Evolutionary conservation across 1,140 invertebrate species (phyloP).

Genomic region (Leptinotarsa texana): DNA sequence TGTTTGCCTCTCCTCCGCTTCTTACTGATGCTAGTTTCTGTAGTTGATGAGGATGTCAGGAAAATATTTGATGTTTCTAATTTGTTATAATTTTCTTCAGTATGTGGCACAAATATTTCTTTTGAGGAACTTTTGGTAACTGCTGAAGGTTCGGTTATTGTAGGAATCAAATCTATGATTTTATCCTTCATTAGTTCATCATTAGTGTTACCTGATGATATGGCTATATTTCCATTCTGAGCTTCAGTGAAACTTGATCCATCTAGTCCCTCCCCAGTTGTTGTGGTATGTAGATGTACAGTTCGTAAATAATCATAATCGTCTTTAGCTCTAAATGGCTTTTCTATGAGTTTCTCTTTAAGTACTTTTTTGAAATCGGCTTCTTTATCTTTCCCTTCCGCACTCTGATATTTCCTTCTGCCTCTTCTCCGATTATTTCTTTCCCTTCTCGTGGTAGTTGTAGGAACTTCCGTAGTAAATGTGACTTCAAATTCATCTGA

Average conservation of each 20-base stretch:
- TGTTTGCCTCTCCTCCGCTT: slow-evolving; percentile 10
- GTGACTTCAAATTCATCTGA: not conserved
- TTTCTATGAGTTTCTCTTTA: slow-evolving; percentile 11
- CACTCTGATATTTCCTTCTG: not conserved
- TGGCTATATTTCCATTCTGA: not conserved
- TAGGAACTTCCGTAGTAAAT: slow-evolving; percentile 7
- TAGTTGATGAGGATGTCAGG: not conserved
- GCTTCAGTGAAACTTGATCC: not conserved
- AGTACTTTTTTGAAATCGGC: not conserved
- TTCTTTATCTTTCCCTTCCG: slow-evolving; percentile 16
- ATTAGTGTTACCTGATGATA: not conserved
- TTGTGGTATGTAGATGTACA: slow-evolving; percentile 6
- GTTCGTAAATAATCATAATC: slow-evolving; percentile 24
- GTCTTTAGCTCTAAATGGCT: slow-evolving; percentile 16
- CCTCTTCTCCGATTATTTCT: slow-evolving; percentile 21
- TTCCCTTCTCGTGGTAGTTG: not conserved
- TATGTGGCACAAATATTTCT: not conserved
- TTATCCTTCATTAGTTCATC: not conserved
- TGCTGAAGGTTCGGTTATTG: not conserved
- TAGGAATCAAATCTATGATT: not conserved
- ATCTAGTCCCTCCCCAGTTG: not conserved
- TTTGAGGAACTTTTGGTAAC: not conserved
- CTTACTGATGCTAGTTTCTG: not conserved
- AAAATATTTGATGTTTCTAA: not conserved
- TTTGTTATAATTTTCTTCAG: not conserved